Percentiles rank a stretch among this genome's conserved stretches.
Evolutionary conservation across 2,888 invertebrate genomes (phyloP).

Genomic region (Pilophorus perplexus): DNA sequence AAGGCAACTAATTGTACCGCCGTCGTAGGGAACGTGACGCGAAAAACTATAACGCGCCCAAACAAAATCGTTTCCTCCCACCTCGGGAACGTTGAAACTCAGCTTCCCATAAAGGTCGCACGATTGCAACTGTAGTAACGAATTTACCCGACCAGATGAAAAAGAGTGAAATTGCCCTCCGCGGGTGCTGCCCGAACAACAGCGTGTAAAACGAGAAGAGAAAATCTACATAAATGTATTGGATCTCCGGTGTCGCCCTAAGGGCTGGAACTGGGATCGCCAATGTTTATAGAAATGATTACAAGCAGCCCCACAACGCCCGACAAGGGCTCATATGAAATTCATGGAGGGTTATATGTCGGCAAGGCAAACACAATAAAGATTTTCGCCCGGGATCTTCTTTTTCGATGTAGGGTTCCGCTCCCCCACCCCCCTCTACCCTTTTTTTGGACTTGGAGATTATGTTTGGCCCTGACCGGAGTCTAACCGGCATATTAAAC

Average conservation of each 20-base stretch:
- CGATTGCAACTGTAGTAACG: too few relatives aligned
- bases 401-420: slow-evolving; percentile 2
- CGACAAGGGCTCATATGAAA: slow-evolving; percentile 37
- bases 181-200: too few relatives aligned
- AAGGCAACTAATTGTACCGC: too few relatives aligned
- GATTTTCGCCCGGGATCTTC: slow-evolving; percentile 19
- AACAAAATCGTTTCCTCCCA: too few relatives aligned
- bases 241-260: slow-evolving; percentile 23
- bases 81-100: too few relatives aligned
- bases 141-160: too few relatives aligned
- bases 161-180: too few relatives aligned
- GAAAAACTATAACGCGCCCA: too few relatives aligned
- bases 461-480: slow-evolving; percentile 10
- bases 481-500: slow-evolving; percentile 1
- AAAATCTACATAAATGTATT: slow-evolving; percentile 40
- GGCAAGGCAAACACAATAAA: slow-evolving; percentile 40
- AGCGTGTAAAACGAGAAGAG: too few relatives aligned
- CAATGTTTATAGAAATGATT: slow-evolving; percentile 42
- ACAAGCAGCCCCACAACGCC: slow-evolving; percentile 23
- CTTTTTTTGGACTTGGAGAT: slow-evolving; percentile 22
- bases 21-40: too few relatives aligned
- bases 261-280: slow-evolving; percentile 13
- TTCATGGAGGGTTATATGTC: slow-evolving; percentile 33
- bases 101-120: too few relatives aligned
- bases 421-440: too few relatives aligned